phyloP scores from a whole-genome alignment of 2,113 vertebrate species.

The Triplophysa siluroides region DNA sequence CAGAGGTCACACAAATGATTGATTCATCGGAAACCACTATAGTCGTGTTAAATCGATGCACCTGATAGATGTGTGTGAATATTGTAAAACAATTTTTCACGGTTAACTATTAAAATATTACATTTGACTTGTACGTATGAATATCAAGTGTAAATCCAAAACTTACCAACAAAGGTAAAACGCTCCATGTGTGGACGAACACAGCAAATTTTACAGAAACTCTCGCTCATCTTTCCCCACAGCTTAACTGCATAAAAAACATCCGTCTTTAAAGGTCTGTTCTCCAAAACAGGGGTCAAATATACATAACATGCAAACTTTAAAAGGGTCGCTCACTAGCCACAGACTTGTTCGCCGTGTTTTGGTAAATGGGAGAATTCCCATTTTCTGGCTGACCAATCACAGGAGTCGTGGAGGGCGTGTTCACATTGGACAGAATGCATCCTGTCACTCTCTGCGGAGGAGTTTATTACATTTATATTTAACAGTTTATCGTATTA shows the following conservation, averaged over 20 bases:
- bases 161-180: conserved; percentile 95
- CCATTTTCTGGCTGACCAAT: conserved; percentile 92
- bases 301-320: background rate
- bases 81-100: conserved; percentile 8
- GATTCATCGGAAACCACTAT: background rate
- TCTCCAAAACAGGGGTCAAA: background rate
- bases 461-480: background rate
- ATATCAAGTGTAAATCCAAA: background rate
- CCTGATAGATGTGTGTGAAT: background rate
- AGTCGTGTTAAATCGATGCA: conserved; percentile 33
- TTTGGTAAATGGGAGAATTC: conserved; percentile 87
- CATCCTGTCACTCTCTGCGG: conserved; percentile 94
- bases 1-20: background rate
- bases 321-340: conserved; percentile 75
- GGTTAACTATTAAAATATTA: background rate
- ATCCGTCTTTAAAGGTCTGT: background rate
- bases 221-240: conserved; percentile 93
- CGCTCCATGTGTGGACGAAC: conserved; percentile 91
- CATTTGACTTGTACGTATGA: background rate
- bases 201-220: conserved; percentile 91
- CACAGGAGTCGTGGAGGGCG: conserved; percentile 92
- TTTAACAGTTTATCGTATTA: background rate
- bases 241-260: conserved; percentile 81
- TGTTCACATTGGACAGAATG: conserved; percentile 97
- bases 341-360: conserved; percentile 82